A percentile compares a stretch with the other conserved stretches of the same genome.
Evolutionary conservation across 2,113 vertebrate species (phyloP).

Genomic region (Pachypanchax playfairii): DNA sequence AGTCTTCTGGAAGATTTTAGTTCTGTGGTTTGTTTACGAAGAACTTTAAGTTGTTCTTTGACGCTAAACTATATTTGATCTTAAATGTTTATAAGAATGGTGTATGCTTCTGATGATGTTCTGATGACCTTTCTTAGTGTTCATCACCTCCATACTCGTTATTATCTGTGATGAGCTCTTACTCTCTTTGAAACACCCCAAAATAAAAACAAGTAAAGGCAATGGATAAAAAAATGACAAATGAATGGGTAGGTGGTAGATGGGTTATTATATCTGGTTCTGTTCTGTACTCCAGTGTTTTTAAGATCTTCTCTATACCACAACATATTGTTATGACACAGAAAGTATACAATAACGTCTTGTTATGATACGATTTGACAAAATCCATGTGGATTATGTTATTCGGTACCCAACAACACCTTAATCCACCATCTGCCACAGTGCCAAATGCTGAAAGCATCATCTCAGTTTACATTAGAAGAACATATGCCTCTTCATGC

Average conservation of each 20-base stretch:
- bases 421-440: constrained; percentile 44
- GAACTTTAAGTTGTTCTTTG: no score
- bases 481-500: constrained; percentile 32
- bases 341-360: constrained; percentile 25
- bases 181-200: no score
- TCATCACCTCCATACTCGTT: no score
- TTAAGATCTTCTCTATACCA: constrained; percentile 4
- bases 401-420: constrained; percentile 5
- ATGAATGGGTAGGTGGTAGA: neutral
- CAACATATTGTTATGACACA: constrained; percentile 31
- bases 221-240: neutral
- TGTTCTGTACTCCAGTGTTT: constrained; percentile 23
- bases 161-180: no score
- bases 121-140: no score
- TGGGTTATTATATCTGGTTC: constrained; percentile 2
- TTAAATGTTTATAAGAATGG: no score
- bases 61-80: no score
- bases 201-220: neutral
- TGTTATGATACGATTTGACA: constrained; percentile 40
- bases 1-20: no score
- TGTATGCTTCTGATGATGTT: no score
- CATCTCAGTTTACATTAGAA: constrained; percentile 14
- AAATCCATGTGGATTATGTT: constrained; percentile 49
- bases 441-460: constrained; percentile 17
- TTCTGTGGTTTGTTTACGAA: no score